Evolutionary conservation across 2,113 vertebrate genomes (phyloP), one percentile per base, ranked within the genome.

Genomic region (Neodon shergylaensis): DNA sequence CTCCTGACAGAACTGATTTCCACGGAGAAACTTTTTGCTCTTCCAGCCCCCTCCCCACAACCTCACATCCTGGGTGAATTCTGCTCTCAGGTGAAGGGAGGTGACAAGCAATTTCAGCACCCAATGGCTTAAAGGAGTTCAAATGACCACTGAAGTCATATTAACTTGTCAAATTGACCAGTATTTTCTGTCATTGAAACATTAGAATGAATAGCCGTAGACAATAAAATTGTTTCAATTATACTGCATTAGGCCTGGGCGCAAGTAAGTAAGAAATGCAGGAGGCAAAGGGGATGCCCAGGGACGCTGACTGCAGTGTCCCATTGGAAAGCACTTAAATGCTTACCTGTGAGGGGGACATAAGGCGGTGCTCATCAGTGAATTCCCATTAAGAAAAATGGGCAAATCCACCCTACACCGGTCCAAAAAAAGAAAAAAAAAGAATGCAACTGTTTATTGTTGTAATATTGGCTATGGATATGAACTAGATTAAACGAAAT

Each of bases 201-300:
- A 98, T 98, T 90, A 98, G 98, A 98, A 98, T 98, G 98, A 98
- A 98, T 98, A 96, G 96, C 98, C 98, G 95, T 97, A 98, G 98
- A 99, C 98, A 99, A 98, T 99, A 99, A 99, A 99, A 99, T 99
- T 98, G 98, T 98, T 98, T 99, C 98, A 99, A 99, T 99, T 99
- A 99, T 98, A 95, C 97, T 98, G 96, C 98, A 98, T 99, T 99
- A 99, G 98, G 98, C 96, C 92, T 98, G 97, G 95, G 97, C 91
- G 95, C 33, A 66, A 98, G 95, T 84, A 98, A 98, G 98, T 95
- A 93, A 97, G 76, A 98, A 98, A 98, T 81, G 97, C 87, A 97
- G 97, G 96, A 98, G 97, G 97, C 95, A 96, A 98, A 97, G 97
- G 98, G 97, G 96, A 90, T 36, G 2, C 63, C 78, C 79, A 89